Conservation (phyloP, 2,797 vertebrate genomes). For the Sebastes minor region DNA sequence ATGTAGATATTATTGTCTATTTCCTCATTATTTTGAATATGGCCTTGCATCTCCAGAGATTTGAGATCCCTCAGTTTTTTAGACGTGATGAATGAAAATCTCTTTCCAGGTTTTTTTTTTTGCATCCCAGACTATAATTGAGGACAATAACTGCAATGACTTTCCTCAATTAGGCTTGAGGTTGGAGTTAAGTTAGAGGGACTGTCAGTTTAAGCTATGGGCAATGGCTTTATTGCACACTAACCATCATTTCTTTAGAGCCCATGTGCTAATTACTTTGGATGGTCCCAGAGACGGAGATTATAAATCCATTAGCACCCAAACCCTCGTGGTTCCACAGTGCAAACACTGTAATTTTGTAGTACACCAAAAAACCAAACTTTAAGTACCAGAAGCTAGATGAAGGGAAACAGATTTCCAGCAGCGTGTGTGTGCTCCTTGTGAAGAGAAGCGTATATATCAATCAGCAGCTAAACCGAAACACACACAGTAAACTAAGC, state of each 20-base stretch:
- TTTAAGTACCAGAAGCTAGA: constrained; percentile 55
- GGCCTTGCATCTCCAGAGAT: constrained; percentile 42
- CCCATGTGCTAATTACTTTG: constrained; percentile 94
- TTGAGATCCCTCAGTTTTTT: constrained; percentile 52
- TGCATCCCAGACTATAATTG: constrained; percentile 80
- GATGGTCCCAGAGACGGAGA: constrained; percentile 89
- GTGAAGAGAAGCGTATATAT: constrained; percentile 44
- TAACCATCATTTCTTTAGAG: constrained; percentile 95
- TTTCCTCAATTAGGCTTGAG: constrained; percentile 91
- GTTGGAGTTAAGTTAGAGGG: constrained; percentile 90
- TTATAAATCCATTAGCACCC: constrained; percentile 93
- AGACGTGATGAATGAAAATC: constrained; percentile 55
- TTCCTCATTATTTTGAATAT: constrained; percentile 56
- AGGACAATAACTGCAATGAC: constrained; percentile 89
- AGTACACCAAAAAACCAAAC: constrained; percentile 64
- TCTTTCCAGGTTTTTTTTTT: constrained; percentile 48
- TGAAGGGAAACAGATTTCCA: constrained; percentile 61
- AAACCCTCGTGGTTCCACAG: constrained; percentile 77
- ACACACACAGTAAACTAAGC: constrained; percentile 44
- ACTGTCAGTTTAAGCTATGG: constrained; percentile 90
- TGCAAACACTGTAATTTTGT: constrained; percentile 78
- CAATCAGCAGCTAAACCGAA: constrained; percentile 54
- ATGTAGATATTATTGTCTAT: constrained; percentile 45
- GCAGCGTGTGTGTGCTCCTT: constrained; percentile 12
- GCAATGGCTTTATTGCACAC: constrained; percentile 97